Evolutionary conservation across 1,140 invertebrate species (phyloP).

Genomic region (Drosophila insularis): DNA sequence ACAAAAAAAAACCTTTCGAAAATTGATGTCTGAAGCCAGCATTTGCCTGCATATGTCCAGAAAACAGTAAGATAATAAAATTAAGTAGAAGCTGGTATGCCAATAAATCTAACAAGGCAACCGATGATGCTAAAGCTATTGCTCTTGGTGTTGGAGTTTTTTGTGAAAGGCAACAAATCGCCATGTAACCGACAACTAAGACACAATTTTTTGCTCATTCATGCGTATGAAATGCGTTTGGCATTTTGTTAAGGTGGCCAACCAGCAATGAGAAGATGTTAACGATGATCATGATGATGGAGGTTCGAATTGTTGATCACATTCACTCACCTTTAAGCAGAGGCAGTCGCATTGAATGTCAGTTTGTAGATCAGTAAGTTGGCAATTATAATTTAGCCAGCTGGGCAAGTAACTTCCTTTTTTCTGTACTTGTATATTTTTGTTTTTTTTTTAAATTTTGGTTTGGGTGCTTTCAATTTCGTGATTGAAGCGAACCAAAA

Average conservation of each 20-base stretch:
- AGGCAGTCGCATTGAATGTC: conserved; percentile 66
- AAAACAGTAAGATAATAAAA: conserved; percentile 30
- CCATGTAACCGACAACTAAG: conserved; percentile 12
- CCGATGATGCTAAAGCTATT: conserved; percentile 25
- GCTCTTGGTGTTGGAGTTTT: conserved; percentile 14
- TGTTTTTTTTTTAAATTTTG: conserved; percentile 3
- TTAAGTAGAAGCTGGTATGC: conserved; percentile 27
- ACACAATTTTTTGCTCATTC: conserved; percentile 37
- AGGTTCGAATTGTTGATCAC: conserved; percentile 11
- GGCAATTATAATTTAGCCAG: conserved; percentile 32
- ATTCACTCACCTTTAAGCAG: conserved; percentile 72
- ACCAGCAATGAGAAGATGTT: conserved; percentile 32
- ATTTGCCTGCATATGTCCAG: conserved; percentile 15
- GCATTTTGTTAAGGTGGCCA: conserved; percentile 35
- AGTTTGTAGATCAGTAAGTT: conserved; percentile 53
- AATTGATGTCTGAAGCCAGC: conserved; percentile 14
- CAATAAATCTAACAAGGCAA: conserved; percentile 34
- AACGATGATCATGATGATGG: conserved; percentile 20
- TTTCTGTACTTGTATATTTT: background rate
- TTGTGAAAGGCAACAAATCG: conserved; percentile 58
- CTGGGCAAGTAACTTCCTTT: conserved; percentile 66
- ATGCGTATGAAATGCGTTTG: conserved; percentile 57
- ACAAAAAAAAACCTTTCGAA: conserved; percentile 1
- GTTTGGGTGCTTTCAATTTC: conserved; percentile 57
- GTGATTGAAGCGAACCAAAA: conserved; percentile 66